These are phyloP conservation scores for Bombus waltoni DNA, from an alignment of 1,140 invertebrate genomes.

Conservation along the genomic window DNA sequence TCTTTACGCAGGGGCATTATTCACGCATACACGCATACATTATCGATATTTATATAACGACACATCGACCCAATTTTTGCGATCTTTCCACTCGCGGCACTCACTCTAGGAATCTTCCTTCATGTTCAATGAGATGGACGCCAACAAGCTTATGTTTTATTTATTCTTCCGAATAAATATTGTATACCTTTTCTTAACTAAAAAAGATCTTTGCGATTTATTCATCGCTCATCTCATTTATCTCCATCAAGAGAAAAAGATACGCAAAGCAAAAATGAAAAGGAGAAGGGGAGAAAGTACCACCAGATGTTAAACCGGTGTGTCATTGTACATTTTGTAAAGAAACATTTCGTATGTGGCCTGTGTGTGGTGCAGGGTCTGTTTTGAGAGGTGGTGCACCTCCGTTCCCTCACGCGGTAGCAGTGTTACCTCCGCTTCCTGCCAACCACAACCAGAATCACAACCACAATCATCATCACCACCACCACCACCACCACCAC, in stretches of 20 bases:
- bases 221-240: not conserved
- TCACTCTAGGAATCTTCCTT: conserved; percentile 18
- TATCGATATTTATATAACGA: conserved; percentile 10
- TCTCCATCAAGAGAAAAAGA: not conserved
- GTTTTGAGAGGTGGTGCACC: conserved; percentile 78
- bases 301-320: not conserved
- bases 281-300: not conserved
- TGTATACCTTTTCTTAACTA: not conserved
- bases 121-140: not conserved
- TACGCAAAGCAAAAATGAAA: not conserved
- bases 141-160: not conserved
- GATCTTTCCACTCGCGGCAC: conserved; percentile 26
- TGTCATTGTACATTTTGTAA: conserved; percentile 56
- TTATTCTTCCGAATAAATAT: not conserved
- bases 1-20: conserved; percentile 49
- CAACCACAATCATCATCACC: conserved; percentile 75
- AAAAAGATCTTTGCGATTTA: not conserved
- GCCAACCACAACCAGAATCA: conserved; percentile 76
- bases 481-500: conserved; percentile 73
- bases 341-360: conserved; percentile 68
- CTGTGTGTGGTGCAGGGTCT: conserved; percentile 80
- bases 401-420: conserved; percentile 86
- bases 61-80: conserved; percentile 13
- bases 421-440: conserved; percentile 86
- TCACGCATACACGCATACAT: conserved; percentile 33